These are phyloP conservation scores for Puntigrus tetrazona DNA, from an alignment of 2,113 vertebrate genomes.

Conservation along the genomic window DNA sequence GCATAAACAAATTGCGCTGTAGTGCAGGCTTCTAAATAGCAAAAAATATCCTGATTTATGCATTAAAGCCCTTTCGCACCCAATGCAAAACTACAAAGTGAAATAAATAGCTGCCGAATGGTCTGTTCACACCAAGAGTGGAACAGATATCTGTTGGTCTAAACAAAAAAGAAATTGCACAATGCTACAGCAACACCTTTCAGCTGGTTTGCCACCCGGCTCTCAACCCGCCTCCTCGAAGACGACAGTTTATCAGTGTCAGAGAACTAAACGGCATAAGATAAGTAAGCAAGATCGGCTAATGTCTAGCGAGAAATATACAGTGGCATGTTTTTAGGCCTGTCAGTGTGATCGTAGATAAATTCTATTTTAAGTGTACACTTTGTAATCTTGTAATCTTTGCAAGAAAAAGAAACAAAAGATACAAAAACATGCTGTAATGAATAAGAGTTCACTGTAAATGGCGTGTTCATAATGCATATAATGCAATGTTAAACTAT, in stretches of 20 bases:
- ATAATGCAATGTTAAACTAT: no score
- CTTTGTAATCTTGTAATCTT: no score
- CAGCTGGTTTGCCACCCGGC: neutral
- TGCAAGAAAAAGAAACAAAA: no score
- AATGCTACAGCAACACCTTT: neutral
- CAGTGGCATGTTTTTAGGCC: neutral
- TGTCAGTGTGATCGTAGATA: neutral
- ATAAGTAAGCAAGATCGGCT: neutral
- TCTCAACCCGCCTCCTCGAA: neutral
- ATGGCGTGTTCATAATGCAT: no score
- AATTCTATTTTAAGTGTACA: no score
- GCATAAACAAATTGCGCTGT: slow-evolving; percentile 19
- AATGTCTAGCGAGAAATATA: neutral
- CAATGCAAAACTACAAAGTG: neutral
- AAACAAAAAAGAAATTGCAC: neutral
- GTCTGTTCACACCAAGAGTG: neutral
- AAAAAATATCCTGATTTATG: neutral
- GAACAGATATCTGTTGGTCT: neutral
- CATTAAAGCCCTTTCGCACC: neutral
- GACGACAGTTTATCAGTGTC: neutral
- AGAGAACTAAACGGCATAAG: neutral
- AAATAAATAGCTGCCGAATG: neutral
- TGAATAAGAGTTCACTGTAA: no score
- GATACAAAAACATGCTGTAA: no score
- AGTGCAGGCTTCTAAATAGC: neutral